These are phyloP conservation scores for Drosophila arawakana DNA, from an alignment of 1,140 invertebrate genomes.

Conservation along the genomic window DNA sequence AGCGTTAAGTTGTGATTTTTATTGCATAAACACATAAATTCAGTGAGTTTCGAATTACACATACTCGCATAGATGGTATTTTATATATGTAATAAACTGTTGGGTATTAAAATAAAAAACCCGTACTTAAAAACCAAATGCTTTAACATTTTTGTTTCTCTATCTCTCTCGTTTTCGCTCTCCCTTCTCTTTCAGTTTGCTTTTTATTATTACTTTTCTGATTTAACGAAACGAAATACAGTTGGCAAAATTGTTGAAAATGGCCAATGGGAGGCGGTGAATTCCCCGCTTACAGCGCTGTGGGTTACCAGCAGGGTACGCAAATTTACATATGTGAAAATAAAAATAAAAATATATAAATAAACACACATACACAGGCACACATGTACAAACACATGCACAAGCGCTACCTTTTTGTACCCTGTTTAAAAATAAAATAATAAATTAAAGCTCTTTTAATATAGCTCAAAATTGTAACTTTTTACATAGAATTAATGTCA, in stretches of 20 bases:
- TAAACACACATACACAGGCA: background rate
- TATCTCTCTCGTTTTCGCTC: background rate
- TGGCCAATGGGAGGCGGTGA: conserved; percentile 21
- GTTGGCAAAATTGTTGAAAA: conserved; percentile 40
- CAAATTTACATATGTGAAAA: conserved; percentile 28
- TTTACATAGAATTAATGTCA: background rate
- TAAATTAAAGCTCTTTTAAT: background rate
- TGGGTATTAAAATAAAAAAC: conserved; percentile 22
- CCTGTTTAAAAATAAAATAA: background rate
- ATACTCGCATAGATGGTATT: background rate
- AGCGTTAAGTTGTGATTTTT: conserved; percentile 1
- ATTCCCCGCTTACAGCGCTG: background rate
- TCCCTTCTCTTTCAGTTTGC: background rate
- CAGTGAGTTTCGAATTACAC: background rate
- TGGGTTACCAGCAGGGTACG: background rate
- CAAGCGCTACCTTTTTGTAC: background rate
- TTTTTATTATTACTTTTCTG: conserved; percentile 26
- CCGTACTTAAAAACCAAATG: conserved; percentile 29
- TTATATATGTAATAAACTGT: conserved; percentile 1
- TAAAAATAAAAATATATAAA: conserved; percentile 10
- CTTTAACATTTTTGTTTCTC: conserved; percentile 29
- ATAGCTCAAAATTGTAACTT: no score
- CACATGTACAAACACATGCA: background rate
- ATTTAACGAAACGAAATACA: conserved; percentile 39
- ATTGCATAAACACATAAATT: conserved; percentile 19